Evolutionary conservation across 2,797 vertebrate species (phyloP).

Genomic region (Danio aesculapii): DNA sequence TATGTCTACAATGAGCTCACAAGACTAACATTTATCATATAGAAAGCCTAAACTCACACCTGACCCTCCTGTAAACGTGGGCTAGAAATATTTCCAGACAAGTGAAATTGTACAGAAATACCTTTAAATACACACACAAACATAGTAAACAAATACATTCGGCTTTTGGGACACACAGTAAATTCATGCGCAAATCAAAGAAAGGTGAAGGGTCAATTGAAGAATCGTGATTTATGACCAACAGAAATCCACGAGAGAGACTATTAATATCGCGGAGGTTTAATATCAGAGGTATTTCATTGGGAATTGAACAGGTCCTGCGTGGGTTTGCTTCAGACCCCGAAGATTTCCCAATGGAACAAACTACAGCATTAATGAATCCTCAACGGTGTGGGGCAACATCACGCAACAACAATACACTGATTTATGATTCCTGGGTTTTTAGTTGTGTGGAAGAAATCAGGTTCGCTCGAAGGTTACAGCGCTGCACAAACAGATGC

Average conservation of each 20-base stretch:
- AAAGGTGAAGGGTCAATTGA: not conserved
- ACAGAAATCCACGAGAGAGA: constrained; percentile 13
- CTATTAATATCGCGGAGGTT: constrained; percentile 14
- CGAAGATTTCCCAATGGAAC: constrained; percentile 3
- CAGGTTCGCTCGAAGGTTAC: not conserved
- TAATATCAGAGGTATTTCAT: constrained; percentile 21
- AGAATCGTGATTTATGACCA: constrained; percentile 23
- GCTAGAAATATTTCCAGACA: not conserved
- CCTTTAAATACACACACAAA: no score
- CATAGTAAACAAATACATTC: not conserved
- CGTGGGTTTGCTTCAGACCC: constrained; percentile 27
- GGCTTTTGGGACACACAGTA: not conserved
- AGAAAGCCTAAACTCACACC: not conserved
- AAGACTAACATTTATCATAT: not conserved
- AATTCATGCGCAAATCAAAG: not conserved
- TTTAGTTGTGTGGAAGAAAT: not conserved
- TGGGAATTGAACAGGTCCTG: constrained; percentile 30
- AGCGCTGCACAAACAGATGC: not conserved
- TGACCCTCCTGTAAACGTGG: not conserved
- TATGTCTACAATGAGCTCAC: no score
- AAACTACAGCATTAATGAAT: constrained; percentile 28
- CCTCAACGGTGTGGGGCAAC: constrained; percentile 4
- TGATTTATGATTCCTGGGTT: constrained; percentile 25
- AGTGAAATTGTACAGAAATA: no score
- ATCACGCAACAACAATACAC: constrained; percentile 5